Base-by-base conservation (phyloP, 2,113 vertebrate genomes). In the Archilochus colubris region DNA sequence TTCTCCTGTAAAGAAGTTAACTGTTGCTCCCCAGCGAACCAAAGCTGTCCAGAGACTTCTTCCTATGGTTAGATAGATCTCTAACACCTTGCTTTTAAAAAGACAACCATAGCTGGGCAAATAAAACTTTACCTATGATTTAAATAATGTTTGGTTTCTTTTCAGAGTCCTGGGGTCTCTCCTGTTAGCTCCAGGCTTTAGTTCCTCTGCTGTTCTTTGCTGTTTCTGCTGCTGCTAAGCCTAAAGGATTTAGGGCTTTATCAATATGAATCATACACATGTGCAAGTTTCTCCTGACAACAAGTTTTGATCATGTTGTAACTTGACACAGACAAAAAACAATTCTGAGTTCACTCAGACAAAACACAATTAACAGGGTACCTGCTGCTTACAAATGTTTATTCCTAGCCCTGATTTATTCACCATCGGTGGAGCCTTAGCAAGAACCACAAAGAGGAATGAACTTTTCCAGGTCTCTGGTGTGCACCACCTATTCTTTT, bases 281-380 rank as follows among this genome's bases (percentile, higher is more conserved):
- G 78, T 77, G 75, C 88, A 48, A 67, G 79, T 67, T 95, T 80
- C 75, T 93, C 85, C 82, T 88, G 72, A 80, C 82, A 68, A 14
- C 3, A 10, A 75, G 69, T 86, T 53, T n/a, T 24, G 73, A 23
- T 95, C 95, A 0, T 92, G 96, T 86, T 86, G 50, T 14, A 95
- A 96, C 95, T 93, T 87, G 90, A 92, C 64, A 83, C 88, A 95
- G 88, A 93, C 90, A 94, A 91, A 96, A 96, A 96, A 70, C 93
- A 86, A 95, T 95, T 96, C 36, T 38, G 81, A 4, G 12, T 79
- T 95, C 91, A 64, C 64, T 86, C 88, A 95, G 88, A 93, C 90
- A 94, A 91, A 96, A 96, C 95, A 74, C 93, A 86, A 95, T 95
- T 96, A 94, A 48, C 80, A 88, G 16, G 3, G 27, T 48, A 78